A percentile compares a stretch with the other conserved stretches of the same genome.
Conservation (phyloP, 37 sponge, comb jelly and placozoan genomes). For the Cliona cf. orientalis region DNA sequence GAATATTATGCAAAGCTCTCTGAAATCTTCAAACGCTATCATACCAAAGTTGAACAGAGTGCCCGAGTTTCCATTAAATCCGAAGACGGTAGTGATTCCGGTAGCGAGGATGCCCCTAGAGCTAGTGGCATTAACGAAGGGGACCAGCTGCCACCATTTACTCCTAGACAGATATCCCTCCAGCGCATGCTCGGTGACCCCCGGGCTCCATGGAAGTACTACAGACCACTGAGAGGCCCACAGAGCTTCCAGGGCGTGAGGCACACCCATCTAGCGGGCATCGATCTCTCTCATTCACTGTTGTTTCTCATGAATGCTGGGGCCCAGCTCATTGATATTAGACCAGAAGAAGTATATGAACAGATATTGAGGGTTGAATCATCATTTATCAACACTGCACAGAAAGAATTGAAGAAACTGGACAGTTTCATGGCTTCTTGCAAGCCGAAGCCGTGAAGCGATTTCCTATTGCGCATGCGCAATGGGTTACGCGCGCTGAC, state of each 20-base stretch:
- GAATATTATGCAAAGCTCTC: slow-evolving; percentile 19
- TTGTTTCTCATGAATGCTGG: slow-evolving; percentile 18
- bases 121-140: too few relatives aligned
- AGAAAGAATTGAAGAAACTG: too few relatives aligned
- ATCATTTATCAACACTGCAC: too few relatives aligned
- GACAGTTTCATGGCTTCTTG: too few relatives aligned
- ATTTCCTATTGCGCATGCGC: too few relatives aligned
- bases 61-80: too few relatives aligned
- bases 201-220: slow-evolving; percentile 16
- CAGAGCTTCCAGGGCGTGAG: too few relatives aligned
- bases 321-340: slow-evolving; percentile 22
- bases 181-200: not conserved
- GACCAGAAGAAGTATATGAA: not conserved
- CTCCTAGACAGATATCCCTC: slow-evolving; percentile 12
- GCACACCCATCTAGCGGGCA: not conserved
- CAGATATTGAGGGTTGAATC: slow-evolving; percentile 15
- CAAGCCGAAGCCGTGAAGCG: too few relatives aligned
- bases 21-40: slow-evolving; percentile 8
- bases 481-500: too few relatives aligned
- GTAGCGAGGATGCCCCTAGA: too few relatives aligned
- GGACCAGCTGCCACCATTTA: too few relatives aligned
- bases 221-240: not conserved
- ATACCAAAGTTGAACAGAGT: not conserved
- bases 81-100: too few relatives aligned
- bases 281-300: slow-evolving; percentile 24